phyloP scores from a whole-genome alignment of 2,113 vertebrate species.

The Passer montanus region DNA sequence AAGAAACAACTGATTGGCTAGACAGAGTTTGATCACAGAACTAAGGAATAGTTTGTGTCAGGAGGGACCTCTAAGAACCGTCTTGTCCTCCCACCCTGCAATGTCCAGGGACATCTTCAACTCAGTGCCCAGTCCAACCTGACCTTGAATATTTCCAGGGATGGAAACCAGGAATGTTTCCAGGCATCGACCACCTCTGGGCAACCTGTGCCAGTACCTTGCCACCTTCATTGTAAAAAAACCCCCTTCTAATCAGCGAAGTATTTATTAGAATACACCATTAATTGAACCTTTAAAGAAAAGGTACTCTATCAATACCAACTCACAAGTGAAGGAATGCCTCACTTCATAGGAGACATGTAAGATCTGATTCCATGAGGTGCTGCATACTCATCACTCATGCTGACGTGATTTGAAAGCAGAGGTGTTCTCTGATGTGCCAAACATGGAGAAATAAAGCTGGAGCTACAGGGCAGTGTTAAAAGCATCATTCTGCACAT shows the following conservation, averaged over 20 bases:
- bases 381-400: fast-evolving
- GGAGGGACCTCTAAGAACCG: not conserved
- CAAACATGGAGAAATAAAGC: not conserved
- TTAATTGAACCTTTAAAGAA: not conserved
- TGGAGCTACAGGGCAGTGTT: not conserved
- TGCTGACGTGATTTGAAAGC: not conserved
- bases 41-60: not conserved
- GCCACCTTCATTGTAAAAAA: not conserved
- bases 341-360: not conserved
- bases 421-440: not conserved
- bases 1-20: not conserved
- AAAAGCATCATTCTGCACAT: not conserved
- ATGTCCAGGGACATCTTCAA: not conserved
- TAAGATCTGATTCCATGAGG: not conserved
- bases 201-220: not conserved
- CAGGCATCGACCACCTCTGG: not conserved
- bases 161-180: too few relatives aligned
- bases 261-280: not conserved
- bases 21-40: not conserved
- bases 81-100: not conserved
- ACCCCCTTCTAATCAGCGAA: not conserved
- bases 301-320: not conserved
- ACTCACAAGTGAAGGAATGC: not conserved
- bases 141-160: not conserved
- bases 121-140: not conserved